Evolutionary conservation across 2,113 vertebrate genomes (phyloP).

Genomic region (Alexandromys fortis): DNA sequence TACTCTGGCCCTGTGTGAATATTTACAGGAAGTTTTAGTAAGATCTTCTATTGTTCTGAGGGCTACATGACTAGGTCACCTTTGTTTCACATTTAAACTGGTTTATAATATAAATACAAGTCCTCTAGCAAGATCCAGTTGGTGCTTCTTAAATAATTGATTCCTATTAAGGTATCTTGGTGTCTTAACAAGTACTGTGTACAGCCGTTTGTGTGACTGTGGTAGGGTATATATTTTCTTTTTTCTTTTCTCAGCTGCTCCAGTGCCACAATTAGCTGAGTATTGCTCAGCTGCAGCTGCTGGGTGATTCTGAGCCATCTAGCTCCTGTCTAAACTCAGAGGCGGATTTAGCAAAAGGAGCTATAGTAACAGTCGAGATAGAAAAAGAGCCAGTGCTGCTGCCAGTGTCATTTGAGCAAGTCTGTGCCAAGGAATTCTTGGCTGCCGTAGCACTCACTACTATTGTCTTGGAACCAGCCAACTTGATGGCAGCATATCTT

Average conservation of each 20-base stretch:
- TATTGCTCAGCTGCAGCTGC: slow-evolving; percentile 80
- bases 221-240: slow-evolving; percentile 45
- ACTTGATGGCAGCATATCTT: slow-evolving; percentile 33
- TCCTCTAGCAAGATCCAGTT: background rate
- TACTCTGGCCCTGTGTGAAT: slow-evolving; percentile 61
- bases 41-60: slow-evolving; percentile 71
- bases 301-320: slow-evolving; percentile 74
- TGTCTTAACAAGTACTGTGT: slow-evolving; percentile 13
- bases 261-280: slow-evolving; percentile 76
- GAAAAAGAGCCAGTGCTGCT: slow-evolving; percentile 36
- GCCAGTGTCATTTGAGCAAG: slow-evolving; percentile 63
- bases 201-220: background rate
- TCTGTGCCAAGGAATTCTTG: slow-evolving; percentile 55
- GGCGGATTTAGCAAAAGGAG: slow-evolving; percentile 77
- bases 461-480: slow-evolving; percentile 53
- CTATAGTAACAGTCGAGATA: slow-evolving; percentile 70
- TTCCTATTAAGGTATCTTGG: slow-evolving; percentile 3
- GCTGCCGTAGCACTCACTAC: slow-evolving; percentile 17
- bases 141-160: slow-evolving; percentile 48
- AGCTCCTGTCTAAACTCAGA: slow-evolving; percentile 77
- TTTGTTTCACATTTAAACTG: slow-evolving; percentile 72
- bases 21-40: slow-evolving; percentile 75
- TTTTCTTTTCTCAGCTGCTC: slow-evolving; percentile 77
- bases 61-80: slow-evolving; percentile 54
- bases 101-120: slow-evolving; percentile 51